Base-by-base conservation (phyloP, 2,888 invertebrate genomes). In the Pinctada fucata region DNA sequence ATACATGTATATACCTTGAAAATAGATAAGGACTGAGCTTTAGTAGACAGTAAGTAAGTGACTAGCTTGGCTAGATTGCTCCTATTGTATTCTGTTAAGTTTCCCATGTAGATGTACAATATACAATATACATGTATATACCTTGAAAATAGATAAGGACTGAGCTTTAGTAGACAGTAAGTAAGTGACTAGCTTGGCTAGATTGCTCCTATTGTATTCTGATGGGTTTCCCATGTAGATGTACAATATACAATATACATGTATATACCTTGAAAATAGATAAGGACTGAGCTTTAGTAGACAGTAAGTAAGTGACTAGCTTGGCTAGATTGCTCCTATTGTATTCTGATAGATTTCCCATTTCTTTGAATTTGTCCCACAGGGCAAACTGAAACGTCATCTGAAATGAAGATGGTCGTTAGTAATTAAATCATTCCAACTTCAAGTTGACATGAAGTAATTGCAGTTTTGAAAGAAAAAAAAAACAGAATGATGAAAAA, bases 291-390 rank as follows among this genome's bases (percentile, higher is more conserved):
- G 95, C 95, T 83, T 96, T 95, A 85, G 95, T 95, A 79, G 96
- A 93, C 77, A 98, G 95, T n/a, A 98, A 93, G 90, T 97, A 95
- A 4, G 95, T 94, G 3, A 97, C 92, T 80, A 98, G 95, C 90
- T 95, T 95, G 0, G 96, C 96, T 84, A 99, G 92, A 92, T 97
- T 97, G 0, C 94, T 93, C 68, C 95, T 92, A 88, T 96, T 95
- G 10, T 93, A 93, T 74, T 94, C 94, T 0, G 94, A 94, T 72
- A 96, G 94, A 2, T 94, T 93, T 10, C 95, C 94, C 65, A 98
- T 92, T 63, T 96, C 95, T 90, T 97, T 97, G 47, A 98, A 95
- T 90, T 96, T 96, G 92, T 99, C 98, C 98, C 98, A 99, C 5
- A 97, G 92, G 0, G 96, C 94, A 92, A 95, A 98, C 92, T 98